Conservation (phyloP, 2,113 vertebrate species). For the Trachemys scripta region DNA sequence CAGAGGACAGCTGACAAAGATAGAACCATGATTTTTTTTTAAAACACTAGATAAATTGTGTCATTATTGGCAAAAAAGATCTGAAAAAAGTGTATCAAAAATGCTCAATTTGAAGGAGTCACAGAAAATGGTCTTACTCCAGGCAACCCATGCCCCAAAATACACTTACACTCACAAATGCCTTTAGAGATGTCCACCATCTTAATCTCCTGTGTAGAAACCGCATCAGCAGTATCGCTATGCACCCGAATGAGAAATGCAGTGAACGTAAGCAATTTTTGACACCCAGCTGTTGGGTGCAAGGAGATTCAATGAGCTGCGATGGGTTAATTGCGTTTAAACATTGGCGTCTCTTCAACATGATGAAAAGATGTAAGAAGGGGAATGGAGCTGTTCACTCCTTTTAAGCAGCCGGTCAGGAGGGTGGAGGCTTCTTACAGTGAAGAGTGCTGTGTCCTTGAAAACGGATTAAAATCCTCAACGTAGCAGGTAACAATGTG, state of each 20-base stretch:
- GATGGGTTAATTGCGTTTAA: not conserved
- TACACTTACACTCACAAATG: not conserved
- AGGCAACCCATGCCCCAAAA: accelerated
- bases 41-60: not conserved
- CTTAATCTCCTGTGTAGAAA: not conserved
- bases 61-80: not conserved
- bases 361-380: not conserved
- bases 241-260: not conserved
- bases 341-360: accelerated
- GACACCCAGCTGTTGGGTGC: not conserved
- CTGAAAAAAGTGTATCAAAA: accelerated
- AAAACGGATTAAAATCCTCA: not conserved
- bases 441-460: not conserved
- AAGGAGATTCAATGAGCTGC: not conserved
- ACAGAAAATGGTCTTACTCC: not conserved
- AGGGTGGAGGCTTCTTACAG: not conserved
- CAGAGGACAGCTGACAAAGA: not conserved
- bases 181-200: not conserved
- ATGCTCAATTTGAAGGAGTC: accelerated
- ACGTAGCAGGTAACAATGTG: not conserved
- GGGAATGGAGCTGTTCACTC: not conserved
- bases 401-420: not conserved
- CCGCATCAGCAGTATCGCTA: not conserved
- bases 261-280: not conserved
- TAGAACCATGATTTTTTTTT: not conserved